Percentiles rank a stretch among this genome's conserved stretches.
These are phyloP conservation scores for Calliopsis andreniformis DNA, from an alignment of 1,140 invertebrate species.

Conservation along the genomic window DNA sequence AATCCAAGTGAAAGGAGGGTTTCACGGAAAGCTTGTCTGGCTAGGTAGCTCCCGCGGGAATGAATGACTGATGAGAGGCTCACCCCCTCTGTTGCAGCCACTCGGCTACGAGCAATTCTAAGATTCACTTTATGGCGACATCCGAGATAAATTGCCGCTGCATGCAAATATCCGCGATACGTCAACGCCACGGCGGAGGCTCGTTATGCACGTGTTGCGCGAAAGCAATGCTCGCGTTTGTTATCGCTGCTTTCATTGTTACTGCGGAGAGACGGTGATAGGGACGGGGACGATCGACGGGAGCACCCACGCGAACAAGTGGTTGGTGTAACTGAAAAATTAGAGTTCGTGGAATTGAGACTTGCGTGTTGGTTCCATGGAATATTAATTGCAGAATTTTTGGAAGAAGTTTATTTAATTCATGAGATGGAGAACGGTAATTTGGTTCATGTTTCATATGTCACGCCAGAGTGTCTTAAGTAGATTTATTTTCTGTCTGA, in stretches of 20 bases:
- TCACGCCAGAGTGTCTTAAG: no score
- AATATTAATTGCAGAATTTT: no score
- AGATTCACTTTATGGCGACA: constrained; percentile 68
- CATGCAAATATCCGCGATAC: constrained; percentile 69
- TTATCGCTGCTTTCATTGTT: constrained; percentile 37
- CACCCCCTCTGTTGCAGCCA: background rate
- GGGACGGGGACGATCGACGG: no score
- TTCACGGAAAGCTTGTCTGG: constrained; percentile 17
- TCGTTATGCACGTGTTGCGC: constrained; percentile 26
- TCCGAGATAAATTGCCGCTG: constrained; percentile 67
- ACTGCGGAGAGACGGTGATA: constrained; percentile 2
- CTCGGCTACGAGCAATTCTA: constrained; percentile 48
- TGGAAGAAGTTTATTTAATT: no score
- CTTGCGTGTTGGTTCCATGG: no score
- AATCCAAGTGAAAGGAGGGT: constrained; percentile 14
- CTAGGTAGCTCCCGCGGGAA: constrained; percentile 58
- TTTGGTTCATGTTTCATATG: no score
- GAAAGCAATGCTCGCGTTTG: constrained; percentile 25
- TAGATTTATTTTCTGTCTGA: no score
- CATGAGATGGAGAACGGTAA: no score
- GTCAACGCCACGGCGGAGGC: constrained; percentile 47
- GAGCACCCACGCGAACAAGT: constrained; percentile 2
- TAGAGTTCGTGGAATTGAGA: background rate
- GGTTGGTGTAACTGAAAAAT: constrained; percentile 1
- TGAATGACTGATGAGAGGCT: constrained; percentile 69